Percentiles rank a stretch among this genome's conserved stretches.
phyloP scores from a whole-genome alignment of 2,797 vertebrate species.

The Phylloscopus collybita region DNA sequence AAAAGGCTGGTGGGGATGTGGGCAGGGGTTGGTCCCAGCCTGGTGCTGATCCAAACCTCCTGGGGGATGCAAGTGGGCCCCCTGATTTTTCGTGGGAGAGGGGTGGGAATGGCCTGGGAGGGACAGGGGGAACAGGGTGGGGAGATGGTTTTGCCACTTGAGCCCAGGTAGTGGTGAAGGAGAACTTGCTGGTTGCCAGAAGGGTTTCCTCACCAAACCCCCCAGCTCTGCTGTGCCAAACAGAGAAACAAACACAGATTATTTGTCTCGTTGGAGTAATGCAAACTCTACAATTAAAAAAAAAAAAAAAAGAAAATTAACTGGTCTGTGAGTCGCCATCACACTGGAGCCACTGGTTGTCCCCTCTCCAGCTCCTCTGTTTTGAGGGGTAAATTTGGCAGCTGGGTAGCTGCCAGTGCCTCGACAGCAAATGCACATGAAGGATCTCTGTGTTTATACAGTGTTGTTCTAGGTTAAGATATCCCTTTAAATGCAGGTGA shows the following conservation, averaged over 20 bases:
- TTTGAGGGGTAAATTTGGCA: neutral
- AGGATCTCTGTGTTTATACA: neutral
- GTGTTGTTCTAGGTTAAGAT: neutral
- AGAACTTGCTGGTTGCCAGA: neutral
- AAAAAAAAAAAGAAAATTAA: neutral
- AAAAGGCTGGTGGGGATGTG: neutral
- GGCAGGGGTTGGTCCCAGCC: neutral
- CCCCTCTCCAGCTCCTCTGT: neutral
- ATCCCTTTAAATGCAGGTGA: neutral
- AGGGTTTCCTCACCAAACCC: neutral
- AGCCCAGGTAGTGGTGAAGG: neutral
- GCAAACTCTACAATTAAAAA: neutral
- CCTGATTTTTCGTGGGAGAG: neutral
- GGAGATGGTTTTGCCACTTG: neutral
- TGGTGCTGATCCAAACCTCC: neutral
- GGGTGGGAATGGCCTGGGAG: neutral
- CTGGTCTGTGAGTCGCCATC: neutral
- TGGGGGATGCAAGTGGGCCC: neutral
- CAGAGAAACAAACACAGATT: neutral
- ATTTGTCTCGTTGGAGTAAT: neutral
- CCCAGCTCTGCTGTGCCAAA: neutral
- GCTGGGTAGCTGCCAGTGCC: neutral
- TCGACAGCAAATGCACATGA: neutral
- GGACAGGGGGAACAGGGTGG: accelerated
- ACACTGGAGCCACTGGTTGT: neutral